phyloP scores from a whole-genome alignment of 2,113 vertebrate genomes.

The Aleadryas rufinucha region DNA sequence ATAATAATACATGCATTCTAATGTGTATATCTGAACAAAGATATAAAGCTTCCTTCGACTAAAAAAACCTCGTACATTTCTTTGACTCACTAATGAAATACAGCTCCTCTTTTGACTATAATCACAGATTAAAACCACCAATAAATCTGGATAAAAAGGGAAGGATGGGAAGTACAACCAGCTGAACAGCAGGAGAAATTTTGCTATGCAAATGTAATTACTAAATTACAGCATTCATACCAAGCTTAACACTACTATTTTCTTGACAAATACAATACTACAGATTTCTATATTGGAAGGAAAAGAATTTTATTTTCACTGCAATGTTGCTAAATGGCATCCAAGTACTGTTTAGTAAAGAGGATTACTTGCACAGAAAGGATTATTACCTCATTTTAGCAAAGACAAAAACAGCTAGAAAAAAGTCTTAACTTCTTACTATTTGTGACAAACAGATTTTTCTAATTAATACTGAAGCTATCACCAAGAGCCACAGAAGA shows the following conservation, averaged over 20 bases:
- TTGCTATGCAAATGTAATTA: slow-evolving; percentile 47
- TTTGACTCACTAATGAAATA: not conserved
- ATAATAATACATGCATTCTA: not conserved
- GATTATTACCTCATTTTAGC: slow-evolving; percentile 12
- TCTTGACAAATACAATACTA: slow-evolving; percentile 19
- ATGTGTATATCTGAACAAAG: not conserved
- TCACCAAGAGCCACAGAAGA: not conserved
- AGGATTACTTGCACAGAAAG: slow-evolving; percentile 3
- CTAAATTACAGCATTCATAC: slow-evolving; percentile 42
- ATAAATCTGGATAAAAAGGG: slow-evolving; percentile 12
- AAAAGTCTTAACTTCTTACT: not conserved
- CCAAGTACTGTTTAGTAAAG: slow-evolving; percentile 12
- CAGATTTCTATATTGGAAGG: slow-evolving; percentile 6
- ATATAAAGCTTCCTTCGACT: not conserved
- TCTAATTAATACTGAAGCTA: not conserved
- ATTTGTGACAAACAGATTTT: not conserved
- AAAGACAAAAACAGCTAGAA: not conserved
- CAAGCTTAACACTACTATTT: slow-evolving; percentile 5
- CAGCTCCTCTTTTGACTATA: not conserved
- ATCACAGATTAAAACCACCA: slow-evolving; percentile 17
- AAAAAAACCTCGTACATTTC: not conserved
- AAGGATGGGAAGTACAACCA: not conserved
- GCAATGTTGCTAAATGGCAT: not conserved
- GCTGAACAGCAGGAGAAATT: slow-evolving; percentile 42
- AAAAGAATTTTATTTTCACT: slow-evolving; percentile 9